Percentiles rank a stretch among this genome's conserved stretches.
These are phyloP conservation scores for Malacosoma neustria DNA, from an alignment of 2,888 invertebrate genomes.

Conservation along the genomic window DNA sequence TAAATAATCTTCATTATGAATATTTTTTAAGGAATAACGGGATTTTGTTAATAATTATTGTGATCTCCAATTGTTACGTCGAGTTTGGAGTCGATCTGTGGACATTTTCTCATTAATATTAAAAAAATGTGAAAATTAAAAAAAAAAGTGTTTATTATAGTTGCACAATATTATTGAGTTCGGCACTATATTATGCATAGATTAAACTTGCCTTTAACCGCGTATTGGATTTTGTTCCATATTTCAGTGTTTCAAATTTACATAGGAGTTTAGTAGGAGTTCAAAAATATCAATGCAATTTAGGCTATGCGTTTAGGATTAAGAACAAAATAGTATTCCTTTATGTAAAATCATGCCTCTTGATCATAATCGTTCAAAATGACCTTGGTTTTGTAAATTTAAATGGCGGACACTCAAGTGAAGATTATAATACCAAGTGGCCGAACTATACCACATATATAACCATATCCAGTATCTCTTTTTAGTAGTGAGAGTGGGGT, in stretches of 20 bases:
- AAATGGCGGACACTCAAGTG: too few relatives aligned
- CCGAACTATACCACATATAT: too few relatives aligned
- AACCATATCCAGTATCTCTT: too few relatives aligned
- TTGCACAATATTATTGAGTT: conserved; percentile 26
- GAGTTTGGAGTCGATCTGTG: conserved; percentile 47
- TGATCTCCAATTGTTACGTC: conserved; percentile 63
- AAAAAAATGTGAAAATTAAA: conserved; percentile 12
- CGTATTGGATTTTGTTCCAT: conserved; percentile 19
- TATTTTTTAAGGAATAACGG: too few relatives aligned
- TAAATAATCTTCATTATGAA: too few relatives aligned
- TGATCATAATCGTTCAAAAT: too few relatives aligned
- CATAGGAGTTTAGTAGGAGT: conserved; percentile 11
- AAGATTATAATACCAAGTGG: too few relatives aligned
- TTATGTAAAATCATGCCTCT: too few relatives aligned
- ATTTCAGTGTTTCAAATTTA: conserved; percentile 12
- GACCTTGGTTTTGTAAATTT: too few relatives aligned
- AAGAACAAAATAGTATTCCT: conserved; percentile 57
- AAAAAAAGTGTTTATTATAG: conserved; percentile 8
- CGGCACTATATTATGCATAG: conserved; percentile 21
- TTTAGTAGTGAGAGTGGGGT: too few relatives aligned
- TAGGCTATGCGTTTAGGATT: conserved; percentile 37
- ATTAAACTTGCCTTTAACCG: conserved; percentile 28
- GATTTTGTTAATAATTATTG: too few relatives aligned
- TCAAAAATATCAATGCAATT: conserved; percentile 19
- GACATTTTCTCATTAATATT: conserved; percentile 25